phyloP scores from a whole-genome alignment of 2,113 vertebrate genomes.

The Labrus mixtus region DNA sequence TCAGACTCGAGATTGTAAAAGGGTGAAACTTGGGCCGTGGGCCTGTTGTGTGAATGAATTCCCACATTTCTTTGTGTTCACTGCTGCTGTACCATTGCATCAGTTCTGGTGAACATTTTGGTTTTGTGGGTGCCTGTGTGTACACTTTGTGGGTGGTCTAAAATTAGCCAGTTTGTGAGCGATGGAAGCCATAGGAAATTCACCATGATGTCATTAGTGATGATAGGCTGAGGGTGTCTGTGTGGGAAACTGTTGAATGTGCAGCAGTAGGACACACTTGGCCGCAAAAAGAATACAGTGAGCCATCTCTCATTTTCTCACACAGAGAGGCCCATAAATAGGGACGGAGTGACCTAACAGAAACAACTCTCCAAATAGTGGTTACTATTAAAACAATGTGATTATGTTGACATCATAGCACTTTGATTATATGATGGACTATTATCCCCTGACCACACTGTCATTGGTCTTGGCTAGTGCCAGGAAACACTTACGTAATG shows the following conservation, averaged over 20 bases:
- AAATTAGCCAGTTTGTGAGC: constrained; percentile 54
- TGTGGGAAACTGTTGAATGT: constrained; percentile 42
- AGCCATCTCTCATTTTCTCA: constrained; percentile 71
- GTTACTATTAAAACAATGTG: constrained; percentile 80
- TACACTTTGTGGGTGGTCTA: constrained; percentile 64
- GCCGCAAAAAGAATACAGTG: constrained; percentile 35
- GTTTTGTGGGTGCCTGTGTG: constrained; percentile 54
- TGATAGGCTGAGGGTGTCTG: constrained; percentile 45
- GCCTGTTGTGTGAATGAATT: constrained; percentile 66
- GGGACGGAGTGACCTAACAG: constrained; percentile 70
- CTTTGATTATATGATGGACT: constrained; percentile 71
- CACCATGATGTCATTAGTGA: constrained; percentile 64
- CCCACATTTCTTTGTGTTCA: constrained; percentile 50
- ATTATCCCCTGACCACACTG: constrained; percentile 67
- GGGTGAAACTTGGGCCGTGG: constrained; percentile 78
- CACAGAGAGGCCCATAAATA: constrained; percentile 60
- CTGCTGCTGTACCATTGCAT: constrained; percentile 31
- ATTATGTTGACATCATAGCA: constrained; percentile 81
- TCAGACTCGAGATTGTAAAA: constrained; percentile 85
- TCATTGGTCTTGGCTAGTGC: constrained; percentile 64
- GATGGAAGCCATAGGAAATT: constrained; percentile 43
- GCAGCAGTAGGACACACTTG: constrained; percentile 53
- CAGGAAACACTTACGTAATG: constrained; percentile 75
- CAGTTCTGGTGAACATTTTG: constrained; percentile 52
- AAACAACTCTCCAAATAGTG: constrained; percentile 48